Conservation (phyloP, 2,888 invertebrate species). For the Eurytoma californica region DNA sequence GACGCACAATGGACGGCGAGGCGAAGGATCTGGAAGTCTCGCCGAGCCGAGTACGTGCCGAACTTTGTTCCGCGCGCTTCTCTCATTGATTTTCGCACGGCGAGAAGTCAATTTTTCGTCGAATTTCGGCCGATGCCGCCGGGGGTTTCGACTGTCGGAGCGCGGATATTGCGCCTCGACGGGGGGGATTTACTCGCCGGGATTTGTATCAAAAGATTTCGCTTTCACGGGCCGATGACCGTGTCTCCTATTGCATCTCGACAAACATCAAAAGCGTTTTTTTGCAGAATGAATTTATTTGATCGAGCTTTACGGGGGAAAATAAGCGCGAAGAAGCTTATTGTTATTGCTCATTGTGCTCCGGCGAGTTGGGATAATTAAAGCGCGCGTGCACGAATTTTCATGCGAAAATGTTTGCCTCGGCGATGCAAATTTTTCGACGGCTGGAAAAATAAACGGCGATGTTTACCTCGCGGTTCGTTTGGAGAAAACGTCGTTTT, state of each 20-base stretch:
- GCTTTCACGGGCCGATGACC: neutral
- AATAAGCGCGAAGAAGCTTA: too few relatives aligned
- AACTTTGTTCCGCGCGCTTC: neutral
- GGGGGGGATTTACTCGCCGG: neutral
- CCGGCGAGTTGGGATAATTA: too few relatives aligned
- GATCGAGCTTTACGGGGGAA: too few relatives aligned
- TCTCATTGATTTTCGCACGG: slow-evolving; percentile 1
- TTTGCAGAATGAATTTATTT: too few relatives aligned
- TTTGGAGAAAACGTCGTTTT: too few relatives aligned
- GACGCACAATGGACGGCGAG: neutral
- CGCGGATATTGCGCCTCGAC: neutral
- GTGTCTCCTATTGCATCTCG: neutral
- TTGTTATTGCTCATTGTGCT: too few relatives aligned
- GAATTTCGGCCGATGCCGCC: neutral
- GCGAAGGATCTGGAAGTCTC: neutral
- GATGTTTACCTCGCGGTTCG: too few relatives aligned
- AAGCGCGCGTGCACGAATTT: too few relatives aligned
- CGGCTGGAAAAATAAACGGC: too few relatives aligned
- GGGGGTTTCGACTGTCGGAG: neutral
- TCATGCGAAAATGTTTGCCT: too few relatives aligned
- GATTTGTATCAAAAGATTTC: neutral
- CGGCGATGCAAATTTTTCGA: too few relatives aligned
- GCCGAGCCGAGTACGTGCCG: neutral
- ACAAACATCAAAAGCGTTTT: too few relatives aligned
- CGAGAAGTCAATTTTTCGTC: slow-evolving; percentile 1